Conservation (phyloP, 2,113 vertebrate genomes). For the Turdus rufiventris region DNA sequence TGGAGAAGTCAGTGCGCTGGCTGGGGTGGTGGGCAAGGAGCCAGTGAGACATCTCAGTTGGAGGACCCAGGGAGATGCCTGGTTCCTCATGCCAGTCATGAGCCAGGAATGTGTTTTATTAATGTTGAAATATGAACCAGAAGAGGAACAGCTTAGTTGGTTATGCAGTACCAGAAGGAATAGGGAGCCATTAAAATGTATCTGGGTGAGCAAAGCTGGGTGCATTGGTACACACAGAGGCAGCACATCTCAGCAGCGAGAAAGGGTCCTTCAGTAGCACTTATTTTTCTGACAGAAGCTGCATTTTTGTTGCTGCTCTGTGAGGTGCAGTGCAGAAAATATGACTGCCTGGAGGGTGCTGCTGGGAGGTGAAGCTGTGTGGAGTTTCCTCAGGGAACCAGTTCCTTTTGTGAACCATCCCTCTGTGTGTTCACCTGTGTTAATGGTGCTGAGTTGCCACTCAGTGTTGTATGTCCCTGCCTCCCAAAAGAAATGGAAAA, state of each 20-base stretch:
- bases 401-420: not conserved
- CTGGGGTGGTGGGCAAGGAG: not conserved
- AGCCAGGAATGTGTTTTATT: not conserved
- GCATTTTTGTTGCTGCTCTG: accelerated
- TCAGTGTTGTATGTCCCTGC: not conserved
- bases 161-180: not conserved
- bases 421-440: accelerated
- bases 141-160: not conserved
- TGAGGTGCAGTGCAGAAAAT: not conserved
- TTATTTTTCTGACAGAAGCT: not conserved
- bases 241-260: not conserved
- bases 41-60: accelerated
- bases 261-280: not conserved
- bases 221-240: accelerated
- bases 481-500: not conserved
- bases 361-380: not conserved
- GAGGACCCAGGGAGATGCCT: not conserved
- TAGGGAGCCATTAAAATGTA: constrained; percentile 5
- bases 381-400: not conserved
- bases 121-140: not conserved
- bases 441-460: not conserved
- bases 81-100: not conserved
- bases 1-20: not conserved
- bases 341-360: not conserved
- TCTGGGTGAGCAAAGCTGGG: not conserved